phyloP scores from a whole-genome alignment of 2,888 invertebrate species.

The Pogonocherus hispidulus region DNA sequence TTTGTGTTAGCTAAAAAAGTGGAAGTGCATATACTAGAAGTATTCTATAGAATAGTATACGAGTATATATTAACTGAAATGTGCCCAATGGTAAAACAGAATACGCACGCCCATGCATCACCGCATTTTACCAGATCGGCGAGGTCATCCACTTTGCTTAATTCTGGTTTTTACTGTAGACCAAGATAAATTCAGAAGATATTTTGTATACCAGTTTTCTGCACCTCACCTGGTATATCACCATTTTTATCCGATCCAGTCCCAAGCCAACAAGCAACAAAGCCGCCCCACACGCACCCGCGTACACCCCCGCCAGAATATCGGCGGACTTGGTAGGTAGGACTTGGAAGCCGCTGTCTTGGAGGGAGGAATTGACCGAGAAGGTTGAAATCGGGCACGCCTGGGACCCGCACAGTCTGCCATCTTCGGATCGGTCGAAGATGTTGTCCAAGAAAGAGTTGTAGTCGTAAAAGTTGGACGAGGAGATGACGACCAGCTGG shows the following conservation, averaged over 20 bases:
- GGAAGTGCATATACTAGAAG: too few relatives aligned
- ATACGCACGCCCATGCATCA: too few relatives aligned
- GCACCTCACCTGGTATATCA: slow-evolving; percentile 68
- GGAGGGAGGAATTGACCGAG: slow-evolving; percentile 40
- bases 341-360: slow-evolving; percentile 50
- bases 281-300: slow-evolving; percentile 66
- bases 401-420: slow-evolving; percentile 73
- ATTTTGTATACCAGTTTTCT: too few relatives aligned
- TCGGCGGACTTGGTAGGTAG: slow-evolving; percentile 65
- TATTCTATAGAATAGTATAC: too few relatives aligned
- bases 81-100: too few relatives aligned
- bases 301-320: slow-evolving; percentile 66
- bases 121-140: too few relatives aligned
- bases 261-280: slow-evolving; percentile 63
- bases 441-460: slow-evolving; percentile 67
- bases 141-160: too few relatives aligned
- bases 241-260: slow-evolving; percentile 72
- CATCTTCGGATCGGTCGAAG: slow-evolving; percentile 72
- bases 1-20: too few relatives aligned
- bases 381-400: slow-evolving; percentile 69
- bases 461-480: slow-evolving; percentile 55
- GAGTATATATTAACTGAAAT: too few relatives aligned
- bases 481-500: slow-evolving; percentile 35
- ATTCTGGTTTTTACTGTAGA: too few relatives aligned
- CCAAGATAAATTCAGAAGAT: too few relatives aligned